These are phyloP conservation scores for Delia radicum DNA, from an alignment of 1,140 invertebrate species.

Conservation along the genomic window DNA sequence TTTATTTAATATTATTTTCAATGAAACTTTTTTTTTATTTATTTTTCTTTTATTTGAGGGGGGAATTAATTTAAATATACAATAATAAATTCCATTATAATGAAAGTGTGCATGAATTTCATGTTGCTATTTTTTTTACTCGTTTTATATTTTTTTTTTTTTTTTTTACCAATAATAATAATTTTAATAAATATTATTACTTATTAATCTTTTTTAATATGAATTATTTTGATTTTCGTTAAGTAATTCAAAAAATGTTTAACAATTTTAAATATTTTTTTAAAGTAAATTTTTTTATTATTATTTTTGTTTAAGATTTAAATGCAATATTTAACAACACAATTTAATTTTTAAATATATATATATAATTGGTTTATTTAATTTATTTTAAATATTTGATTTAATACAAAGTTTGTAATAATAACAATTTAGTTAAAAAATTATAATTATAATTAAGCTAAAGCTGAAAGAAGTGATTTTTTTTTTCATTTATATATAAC, in stretches of 20 bases:
- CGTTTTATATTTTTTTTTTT: constrained; percentile 21
- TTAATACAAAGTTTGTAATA: background rate
- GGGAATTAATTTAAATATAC: constrained; percentile 11
- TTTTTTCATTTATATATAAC: background rate
- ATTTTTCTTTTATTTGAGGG: background rate
- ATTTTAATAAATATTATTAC: constrained; percentile 2
- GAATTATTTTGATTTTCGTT: constrained; percentile 26
- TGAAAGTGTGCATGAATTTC: constrained; percentile 43
- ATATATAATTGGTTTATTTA: background rate
- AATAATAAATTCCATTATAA: constrained; percentile 26
- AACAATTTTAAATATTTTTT: background rate
- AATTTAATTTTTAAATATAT: constrained; percentile 7
- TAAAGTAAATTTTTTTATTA: constrained; percentile 21
- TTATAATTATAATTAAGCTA: background rate
- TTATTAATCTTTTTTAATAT: constrained; percentile 31
- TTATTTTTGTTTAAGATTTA: constrained; percentile 33
- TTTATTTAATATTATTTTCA: background rate
- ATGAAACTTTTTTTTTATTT: background rate
- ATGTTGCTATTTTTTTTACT: constrained; percentile 29
- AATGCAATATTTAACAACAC: constrained; percentile 52
- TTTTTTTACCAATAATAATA: constrained; percentile 24
- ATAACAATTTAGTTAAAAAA: background rate
- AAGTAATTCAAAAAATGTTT: constrained; percentile 23
- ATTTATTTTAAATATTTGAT: background rate
- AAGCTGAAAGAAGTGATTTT: background rate